Evolutionary conservation across 2,113 vertebrate species (phyloP).

Genomic region (Oreochromis spilurus): DNA sequence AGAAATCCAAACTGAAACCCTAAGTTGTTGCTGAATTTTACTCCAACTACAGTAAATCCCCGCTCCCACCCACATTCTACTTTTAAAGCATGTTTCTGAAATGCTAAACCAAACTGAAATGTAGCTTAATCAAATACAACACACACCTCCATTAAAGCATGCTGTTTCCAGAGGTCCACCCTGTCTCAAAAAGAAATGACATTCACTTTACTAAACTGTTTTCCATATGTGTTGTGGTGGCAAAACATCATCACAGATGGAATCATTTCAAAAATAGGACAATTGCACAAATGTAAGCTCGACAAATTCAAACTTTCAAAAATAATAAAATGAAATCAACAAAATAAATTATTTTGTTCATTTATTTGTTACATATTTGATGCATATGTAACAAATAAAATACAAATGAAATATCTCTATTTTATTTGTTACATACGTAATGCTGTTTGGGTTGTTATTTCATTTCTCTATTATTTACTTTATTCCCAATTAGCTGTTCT

Average conservation of each 20-base stretch:
- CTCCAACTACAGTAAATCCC: constrained; percentile 15
- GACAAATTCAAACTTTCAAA: not conserved
- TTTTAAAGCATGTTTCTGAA: constrained; percentile 6
- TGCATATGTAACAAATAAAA: not conserved
- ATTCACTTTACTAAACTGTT: not conserved
- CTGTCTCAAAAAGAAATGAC: not conserved
- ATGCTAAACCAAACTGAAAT: constrained; percentile 5
- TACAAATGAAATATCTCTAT: not conserved
- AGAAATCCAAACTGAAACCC: not conserved
- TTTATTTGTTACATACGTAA: not conserved
- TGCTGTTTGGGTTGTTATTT: not conserved
- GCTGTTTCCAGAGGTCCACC: not conserved
- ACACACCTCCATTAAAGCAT: not conserved
- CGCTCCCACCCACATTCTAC: not conserved
- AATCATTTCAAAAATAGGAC: not conserved
- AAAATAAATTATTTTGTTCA: not conserved
- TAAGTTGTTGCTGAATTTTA: not conserved
- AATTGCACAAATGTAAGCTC: not conserved
- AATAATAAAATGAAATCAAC: not conserved
- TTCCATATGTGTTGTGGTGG: not conserved
- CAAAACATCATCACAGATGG: not conserved
- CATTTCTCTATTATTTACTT: not conserved
- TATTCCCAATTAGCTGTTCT: too few relatives aligned
- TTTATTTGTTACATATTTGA: not conserved
- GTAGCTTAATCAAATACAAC: not conserved